A percentile compares a stretch with the other conserved stretches of the same genome.
Evolutionary conservation across 1,140 invertebrate genomes (phyloP).

Genomic region (Hesperophylax magnus): DNA sequence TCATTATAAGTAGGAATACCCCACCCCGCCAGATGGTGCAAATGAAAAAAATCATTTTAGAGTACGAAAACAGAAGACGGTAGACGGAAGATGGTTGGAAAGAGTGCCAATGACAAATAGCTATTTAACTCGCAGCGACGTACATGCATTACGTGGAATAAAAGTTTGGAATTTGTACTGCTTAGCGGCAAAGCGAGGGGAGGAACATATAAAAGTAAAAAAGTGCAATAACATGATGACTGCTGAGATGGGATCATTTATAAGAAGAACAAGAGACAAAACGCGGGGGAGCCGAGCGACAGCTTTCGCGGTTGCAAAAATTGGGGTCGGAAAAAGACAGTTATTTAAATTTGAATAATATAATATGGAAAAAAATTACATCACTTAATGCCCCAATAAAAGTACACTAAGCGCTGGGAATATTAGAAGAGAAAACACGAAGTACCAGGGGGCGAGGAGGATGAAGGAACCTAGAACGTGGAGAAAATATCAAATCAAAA

Average conservation of each 20-base stretch:
- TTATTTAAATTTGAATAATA: conserved; percentile 75
- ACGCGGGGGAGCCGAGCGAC: conserved; percentile 19
- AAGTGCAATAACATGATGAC: conserved; percentile 59
- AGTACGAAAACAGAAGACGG: conserved; percentile 1
- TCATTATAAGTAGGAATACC: conserved; percentile 46
- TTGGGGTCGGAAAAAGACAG: conserved; percentile 63
- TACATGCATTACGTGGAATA: conserved; percentile 56
- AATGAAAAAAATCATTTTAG: conserved; percentile 58
- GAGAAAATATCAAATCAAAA: conserved; percentile 70
- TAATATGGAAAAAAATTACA: conserved; percentile 73
- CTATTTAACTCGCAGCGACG: conserved; percentile 58
- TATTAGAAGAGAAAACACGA: conserved; percentile 69
- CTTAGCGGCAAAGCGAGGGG: conserved; percentile 61
- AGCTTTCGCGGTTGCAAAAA: conserved; percentile 35
- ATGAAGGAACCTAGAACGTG: conserved; percentile 65
- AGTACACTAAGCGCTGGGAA: conserved; percentile 71
- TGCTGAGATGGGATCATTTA: conserved; percentile 54
- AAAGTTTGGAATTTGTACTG: conserved; percentile 56
- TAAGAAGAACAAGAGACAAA: conserved; percentile 36
- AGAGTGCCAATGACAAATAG: conserved; percentile 57
- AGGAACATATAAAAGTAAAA: conserved; percentile 66
- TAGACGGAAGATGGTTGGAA: conserved; percentile 13
- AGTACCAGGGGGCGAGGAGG: conserved; percentile 67
- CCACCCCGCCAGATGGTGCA: conserved; percentile 56
- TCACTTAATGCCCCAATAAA: conserved; percentile 74